phyloP scores from a whole-genome alignment of 64 coral and sea anemone species.

The Stichodactyla mertensii region DNA sequence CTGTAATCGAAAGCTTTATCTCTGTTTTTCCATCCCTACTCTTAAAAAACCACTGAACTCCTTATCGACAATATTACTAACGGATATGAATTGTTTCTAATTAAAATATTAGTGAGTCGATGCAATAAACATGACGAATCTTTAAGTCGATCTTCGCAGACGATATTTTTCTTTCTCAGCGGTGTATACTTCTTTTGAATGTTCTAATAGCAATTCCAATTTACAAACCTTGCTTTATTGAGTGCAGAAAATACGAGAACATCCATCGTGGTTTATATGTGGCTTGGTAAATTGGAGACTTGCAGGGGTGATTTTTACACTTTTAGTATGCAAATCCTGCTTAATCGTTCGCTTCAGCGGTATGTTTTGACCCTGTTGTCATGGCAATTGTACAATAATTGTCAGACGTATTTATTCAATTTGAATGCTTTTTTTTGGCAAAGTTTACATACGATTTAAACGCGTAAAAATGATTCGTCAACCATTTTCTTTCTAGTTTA shows the following conservation, averaged over 20 bases:
- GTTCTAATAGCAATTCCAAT: neutral
- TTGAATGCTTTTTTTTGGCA: neutral
- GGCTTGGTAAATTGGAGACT: neutral
- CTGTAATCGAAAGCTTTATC: neutral
- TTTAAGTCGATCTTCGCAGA: neutral
- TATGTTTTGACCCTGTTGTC: slow-evolving; percentile 17
- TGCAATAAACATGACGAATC: neutral
- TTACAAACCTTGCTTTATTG: neutral
- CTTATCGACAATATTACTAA: neutral
- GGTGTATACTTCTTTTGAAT: neutral
- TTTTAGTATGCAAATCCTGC: neutral
- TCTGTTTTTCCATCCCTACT: neutral
- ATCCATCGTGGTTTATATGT: neutral
- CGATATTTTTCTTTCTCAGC: neutral
- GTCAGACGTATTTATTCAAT: neutral
- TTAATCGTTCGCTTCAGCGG: neutral
- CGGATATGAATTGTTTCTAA: neutral
- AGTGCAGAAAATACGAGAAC: neutral
- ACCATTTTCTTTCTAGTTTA: neutral
- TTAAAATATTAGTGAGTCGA: neutral
- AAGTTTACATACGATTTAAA: neutral
- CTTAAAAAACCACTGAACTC: neutral
- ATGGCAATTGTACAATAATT: neutral
- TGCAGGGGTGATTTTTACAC: neutral
- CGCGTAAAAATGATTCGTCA: neutral